Evolutionary conservation across 2,797 vertebrate species (phyloP).

Genomic region (Pogonophryne albipinna): DNA sequence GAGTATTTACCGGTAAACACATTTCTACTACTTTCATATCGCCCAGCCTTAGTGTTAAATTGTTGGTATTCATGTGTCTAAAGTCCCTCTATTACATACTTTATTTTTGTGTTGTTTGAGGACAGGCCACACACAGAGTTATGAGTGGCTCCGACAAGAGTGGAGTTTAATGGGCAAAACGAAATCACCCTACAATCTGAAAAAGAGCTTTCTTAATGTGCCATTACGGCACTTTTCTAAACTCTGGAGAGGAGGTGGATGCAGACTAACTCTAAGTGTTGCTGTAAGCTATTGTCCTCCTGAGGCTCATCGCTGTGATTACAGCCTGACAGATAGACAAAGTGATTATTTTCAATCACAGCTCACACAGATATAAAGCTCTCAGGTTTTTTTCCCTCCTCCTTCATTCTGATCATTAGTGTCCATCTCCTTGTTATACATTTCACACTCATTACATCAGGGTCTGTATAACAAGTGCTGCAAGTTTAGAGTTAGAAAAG

Average conservation of each 20-base stretch:
- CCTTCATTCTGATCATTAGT: slow-evolving; percentile 37
- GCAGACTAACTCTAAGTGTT: slow-evolving; percentile 18
- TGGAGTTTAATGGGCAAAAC: slow-evolving; percentile 66
- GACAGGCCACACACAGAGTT: slow-evolving; percentile 27
- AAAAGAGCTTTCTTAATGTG: slow-evolving; percentile 48
- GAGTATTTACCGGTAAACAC: too few species aligned
- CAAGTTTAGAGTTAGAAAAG: slow-evolving; percentile 56
- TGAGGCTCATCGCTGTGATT: slow-evolving; percentile 35
- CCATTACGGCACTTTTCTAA: slow-evolving; percentile 54
- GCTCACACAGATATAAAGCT: slow-evolving; percentile 38
- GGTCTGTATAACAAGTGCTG: slow-evolving; percentile 50
- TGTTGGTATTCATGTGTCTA: slow-evolving; percentile 51
- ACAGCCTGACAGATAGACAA: slow-evolving; percentile 34
- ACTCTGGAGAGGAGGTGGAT: slow-evolving; percentile 30
- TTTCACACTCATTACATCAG: slow-evolving; percentile 77
- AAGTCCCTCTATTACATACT: slow-evolving; percentile 23
- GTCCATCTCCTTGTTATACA: slow-evolving; percentile 46
- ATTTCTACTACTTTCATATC: too few species aligned
- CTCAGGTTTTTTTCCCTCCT: background rate
- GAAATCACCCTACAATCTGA: slow-evolving; percentile 61
- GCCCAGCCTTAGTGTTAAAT: slow-evolving; percentile 11
- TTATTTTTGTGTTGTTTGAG: slow-evolving; percentile 40
- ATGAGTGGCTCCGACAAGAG: slow-evolving; percentile 57
- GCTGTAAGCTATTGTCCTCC: slow-evolving; percentile 35
- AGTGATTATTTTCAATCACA: slow-evolving; percentile 32